Percentiles rank a stretch among this genome's conserved stretches.
phyloP scores from a whole-genome alignment of 2,888 invertebrate genomes.

The Harpalus rubripes region DNA sequence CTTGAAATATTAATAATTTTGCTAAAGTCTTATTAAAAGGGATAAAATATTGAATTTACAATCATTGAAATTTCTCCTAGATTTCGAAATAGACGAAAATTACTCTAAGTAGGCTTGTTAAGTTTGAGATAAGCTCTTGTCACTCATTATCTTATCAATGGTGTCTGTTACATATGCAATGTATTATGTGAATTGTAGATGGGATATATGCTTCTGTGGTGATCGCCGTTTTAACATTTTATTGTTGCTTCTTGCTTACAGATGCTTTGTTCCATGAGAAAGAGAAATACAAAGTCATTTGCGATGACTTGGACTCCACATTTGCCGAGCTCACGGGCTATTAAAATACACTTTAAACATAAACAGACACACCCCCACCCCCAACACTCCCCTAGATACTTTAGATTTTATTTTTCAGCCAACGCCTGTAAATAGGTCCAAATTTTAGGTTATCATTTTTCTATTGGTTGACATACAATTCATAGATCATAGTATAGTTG shows the following conservation, averaged over 20 bases:
- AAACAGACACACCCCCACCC: constrained; percentile 76
- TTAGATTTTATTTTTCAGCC: constrained; percentile 58
- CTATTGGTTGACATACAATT: constrained; percentile 24
- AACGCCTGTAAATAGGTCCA: constrained; percentile 24
- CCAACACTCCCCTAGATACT: constrained; percentile 60
- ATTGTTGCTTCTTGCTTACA: constrained; percentile 74
- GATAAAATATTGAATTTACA: too few species aligned
- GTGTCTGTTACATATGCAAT: constrained; percentile 8
- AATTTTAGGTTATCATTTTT: constrained; percentile 11
- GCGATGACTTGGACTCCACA: constrained; percentile 98
- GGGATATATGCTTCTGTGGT: not conserved
- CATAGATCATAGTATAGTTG: constrained; percentile 8
- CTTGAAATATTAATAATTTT: too few species aligned
- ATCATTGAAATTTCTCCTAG: too few species aligned
- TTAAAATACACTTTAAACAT: constrained; percentile 81
- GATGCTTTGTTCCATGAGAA: constrained; percentile 84
- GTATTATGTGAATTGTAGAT: not conserved
- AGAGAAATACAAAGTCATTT: constrained; percentile 98
- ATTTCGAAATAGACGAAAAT: not conserved
- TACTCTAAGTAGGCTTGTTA: constrained; percentile 1
- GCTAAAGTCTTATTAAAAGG: too few species aligned
- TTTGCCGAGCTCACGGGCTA: constrained; percentile 98
- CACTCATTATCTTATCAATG: too few species aligned
- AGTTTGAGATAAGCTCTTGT: constrained; percentile 8
- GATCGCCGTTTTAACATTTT: too few species aligned